Percentiles rank a stretch among this genome's conserved stretches.
Conservation (phyloP, 2,888 invertebrate species). For the Apodemia mormo region DNA sequence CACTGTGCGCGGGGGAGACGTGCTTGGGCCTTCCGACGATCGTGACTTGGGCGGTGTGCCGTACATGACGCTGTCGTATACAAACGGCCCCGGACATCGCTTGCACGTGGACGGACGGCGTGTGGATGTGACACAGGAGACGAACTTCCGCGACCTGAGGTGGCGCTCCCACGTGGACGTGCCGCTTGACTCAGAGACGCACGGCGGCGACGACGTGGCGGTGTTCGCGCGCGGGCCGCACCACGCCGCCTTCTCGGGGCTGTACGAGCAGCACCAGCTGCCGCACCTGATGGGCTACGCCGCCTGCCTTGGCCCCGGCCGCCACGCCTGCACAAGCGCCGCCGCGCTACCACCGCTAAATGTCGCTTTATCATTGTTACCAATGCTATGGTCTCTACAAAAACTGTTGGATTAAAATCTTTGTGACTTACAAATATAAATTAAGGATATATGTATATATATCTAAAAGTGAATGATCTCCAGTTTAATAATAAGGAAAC, state of each 20-base stretch:
- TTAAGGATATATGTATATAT: too few species aligned
- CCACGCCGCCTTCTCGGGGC: conserved; percentile 88
- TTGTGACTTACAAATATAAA: too few species aligned
- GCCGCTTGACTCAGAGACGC: conserved; percentile 84
- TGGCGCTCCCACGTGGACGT: conserved; percentile 70
- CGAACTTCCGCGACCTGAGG: conserved; percentile 32
- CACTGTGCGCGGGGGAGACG: conserved; percentile 63
- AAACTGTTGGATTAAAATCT: too few species aligned
- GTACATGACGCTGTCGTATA: conserved; percentile 81
- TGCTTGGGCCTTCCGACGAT: conserved; percentile 43
- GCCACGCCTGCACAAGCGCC: conserved; percentile 27
- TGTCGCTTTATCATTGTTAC: too few species aligned
- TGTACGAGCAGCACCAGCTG: conserved; percentile 89
- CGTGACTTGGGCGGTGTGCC: conserved; percentile 64
- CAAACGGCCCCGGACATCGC: conserved; percentile 81
- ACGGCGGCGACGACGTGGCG: conserved; percentile 90
- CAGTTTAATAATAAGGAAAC: too few species aligned
- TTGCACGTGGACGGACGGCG: conserved; percentile 50
- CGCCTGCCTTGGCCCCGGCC: conserved; percentile 84
- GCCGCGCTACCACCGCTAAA: too few species aligned
- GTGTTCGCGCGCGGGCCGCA: conserved; percentile 87
- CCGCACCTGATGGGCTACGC: conserved; percentile 89
- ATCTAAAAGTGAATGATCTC: too few species aligned
- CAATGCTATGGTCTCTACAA: too few species aligned
- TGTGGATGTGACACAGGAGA: conserved; percentile 55